A percentile compares a stretch with the other conserved stretches of the same genome.
Conservation (phyloP, 2,888 invertebrate species). For the Cantharis rustica region DNA sequence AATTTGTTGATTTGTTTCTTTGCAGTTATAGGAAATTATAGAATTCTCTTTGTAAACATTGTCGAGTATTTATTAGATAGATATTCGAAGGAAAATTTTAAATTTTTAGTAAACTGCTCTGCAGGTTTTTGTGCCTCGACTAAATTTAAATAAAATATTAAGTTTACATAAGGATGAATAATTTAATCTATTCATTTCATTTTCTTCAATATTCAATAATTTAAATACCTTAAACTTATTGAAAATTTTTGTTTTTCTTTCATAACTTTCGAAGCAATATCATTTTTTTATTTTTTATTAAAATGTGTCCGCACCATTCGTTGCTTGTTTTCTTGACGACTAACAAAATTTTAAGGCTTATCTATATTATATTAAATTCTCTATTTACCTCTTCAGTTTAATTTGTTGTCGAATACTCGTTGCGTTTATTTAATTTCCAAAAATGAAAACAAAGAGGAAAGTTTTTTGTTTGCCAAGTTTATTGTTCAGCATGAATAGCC, state of each 20-base stretch:
- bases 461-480: background rate
- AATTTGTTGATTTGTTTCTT: slow-evolving; percentile 8
- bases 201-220: background rate
- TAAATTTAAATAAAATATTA: background rate
- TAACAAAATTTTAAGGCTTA: background rate
- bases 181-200: background rate
- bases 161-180: background rate
- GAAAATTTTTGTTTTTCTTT: background rate
- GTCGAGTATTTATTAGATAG: background rate
- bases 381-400: background rate
- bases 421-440: background rate
- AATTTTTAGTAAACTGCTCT: background rate
- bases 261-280: background rate
- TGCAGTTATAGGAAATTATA: slow-evolving; percentile 15
- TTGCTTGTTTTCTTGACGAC: background rate
- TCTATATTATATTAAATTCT: background rate
- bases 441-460: background rate
- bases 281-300: background rate
- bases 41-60: background rate
- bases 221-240: background rate
- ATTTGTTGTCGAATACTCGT: background rate
- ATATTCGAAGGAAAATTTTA: background rate
- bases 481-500: background rate
- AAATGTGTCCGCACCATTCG: background rate
- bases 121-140: background rate